Evolutionary conservation across 92 coral and sea anemone species (phyloP), one percentile per base, ranked within the genome.

Genomic region (Porites rus): DNA sequence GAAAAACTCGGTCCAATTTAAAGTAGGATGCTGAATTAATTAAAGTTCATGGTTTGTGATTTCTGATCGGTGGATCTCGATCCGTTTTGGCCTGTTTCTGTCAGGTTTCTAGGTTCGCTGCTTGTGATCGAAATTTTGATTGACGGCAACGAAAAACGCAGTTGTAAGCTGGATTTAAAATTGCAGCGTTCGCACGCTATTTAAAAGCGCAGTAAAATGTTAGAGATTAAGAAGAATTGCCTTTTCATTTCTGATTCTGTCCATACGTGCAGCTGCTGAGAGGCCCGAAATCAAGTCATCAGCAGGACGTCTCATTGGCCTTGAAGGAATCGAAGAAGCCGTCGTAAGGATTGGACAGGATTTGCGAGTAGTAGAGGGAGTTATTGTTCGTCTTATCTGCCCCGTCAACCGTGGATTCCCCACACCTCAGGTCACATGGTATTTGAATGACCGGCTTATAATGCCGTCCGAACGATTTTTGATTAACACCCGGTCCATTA

Each of bases 271-370:
- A 94, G 98, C 87, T 84, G 95, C 92, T 18, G 86, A 72, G 76
- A 94, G 87, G 74, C 98, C 98, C 14, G 65, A 81, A 64, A 94
- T 94, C 72, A 61, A 88, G 58, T 80, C 86, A 18, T 65, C 87
- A 13, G 56, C 91, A 8, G 98, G 98, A 1, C 94, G 93, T 22
- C 87, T 88, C 16, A 65, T 80, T 5, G 98, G 93, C 1, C 72
- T 77, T 0, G 75, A 88, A 65, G 92, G 88, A 2, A 31, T 82
- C 51, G 98, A 94, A 77, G 94, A 93, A 70, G 93, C 88, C 11
- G 72, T 91, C 2, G 89, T 94, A 10, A 90, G 88, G 11, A 94
- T 94, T 43, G 98, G 98, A 0, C 96, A 94, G 71, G 90, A 94
- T 84, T 73, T 94, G 70, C 88, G 91, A 53, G 91, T 94, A 2